Base-by-base conservation (phyloP, 2,797 vertebrate species). In the Helicolenus hilgendorfi region DNA sequence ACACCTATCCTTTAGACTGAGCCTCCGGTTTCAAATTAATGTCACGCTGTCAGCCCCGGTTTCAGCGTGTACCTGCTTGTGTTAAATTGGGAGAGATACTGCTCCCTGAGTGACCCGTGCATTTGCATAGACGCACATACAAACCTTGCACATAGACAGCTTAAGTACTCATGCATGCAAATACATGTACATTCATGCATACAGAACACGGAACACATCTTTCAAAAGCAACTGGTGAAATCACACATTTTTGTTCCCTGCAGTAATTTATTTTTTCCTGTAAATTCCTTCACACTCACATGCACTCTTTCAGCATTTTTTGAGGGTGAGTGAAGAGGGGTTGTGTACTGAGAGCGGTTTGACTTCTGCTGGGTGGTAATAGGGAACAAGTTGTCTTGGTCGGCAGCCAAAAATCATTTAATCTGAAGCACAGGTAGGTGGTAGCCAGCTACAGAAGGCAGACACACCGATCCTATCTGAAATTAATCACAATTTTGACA, bases 351-450 rank as follows among this genome's bases (percentile, higher is more conserved):
- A 77, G 35, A 69, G 60, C 0, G 5, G 20, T 65, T 77, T 85
- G 56, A 85, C 83, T 79, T 85, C 64, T 85, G 22, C 74, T 35
- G 49, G 68, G 38, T 62, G 22, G 69, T 82, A 89, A 88, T 27
- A 36, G 83, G 49, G 79, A 89, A 86, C 72, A 87, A 68, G 81
- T 64, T 63, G 38, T 89, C 63, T 79, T 86, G 78, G 83, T 76
- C 53, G 62, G 77, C 68, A 69, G 76, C 81, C 88, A 87, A n/a
- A 82, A 82, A 87, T 71, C 56, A 71, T 85, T 81, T 85, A 38
- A 84, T 89, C 55, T 87, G 64, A 78, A 83, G 62, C 53, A 20
- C 71, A 90, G 72, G 76, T 15, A 41, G 38, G 38, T 38, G 36
- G 36, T 74, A 72, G 4, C 59, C 45, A 65, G 60, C 64, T 49